Evolutionary conservation across 2,113 vertebrate species (phyloP), one percentile per base, ranked within the genome.

Genomic region (Coryphaenoides rupestris): DNA sequence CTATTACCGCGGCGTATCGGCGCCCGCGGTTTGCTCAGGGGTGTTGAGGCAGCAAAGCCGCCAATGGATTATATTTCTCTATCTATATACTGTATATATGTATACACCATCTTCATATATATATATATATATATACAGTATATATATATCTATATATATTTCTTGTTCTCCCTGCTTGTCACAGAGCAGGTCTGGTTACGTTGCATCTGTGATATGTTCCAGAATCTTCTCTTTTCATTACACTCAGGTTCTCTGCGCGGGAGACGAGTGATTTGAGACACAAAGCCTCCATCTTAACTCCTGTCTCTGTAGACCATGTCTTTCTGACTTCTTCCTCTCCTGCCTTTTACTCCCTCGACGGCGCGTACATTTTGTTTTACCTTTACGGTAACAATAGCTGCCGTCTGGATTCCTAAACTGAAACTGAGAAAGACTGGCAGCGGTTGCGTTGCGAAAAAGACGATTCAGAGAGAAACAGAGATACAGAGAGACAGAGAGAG

Each of bases 141-240:
- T 63, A 70, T 85, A 77, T 75, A 73, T 84, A 84, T 84, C 79
- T 74, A 46, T 70, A 60, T 77, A 76, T 78, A 57, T 73, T 62
- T 70, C 62, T 33, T 21, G 28, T 76, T 74, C 79, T 70, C 77
- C 69, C 75, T 74, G 65, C 40, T 67, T 72, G 81, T 85, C 75
- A 84, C 63, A 52, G 75, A 86, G 63, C 76, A 82, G 78, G 76
- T 63, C 72, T 46, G 61, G 69, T 74, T 71, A 72, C 68, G 73
- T 61, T 78, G 84, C 77, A 85, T 70, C 69, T 64, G 64, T 70
- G 69, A 82, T 83, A 83, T 21, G 70, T 83, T 82, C 78, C 70
- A 76, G 58, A 67, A 61, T 7, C 14, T 46, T 49, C 40, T 40
- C 59, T 15, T 13, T 24, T 21, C 21, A 58, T 45, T 15, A n/a